Percentiles rank a stretch among this genome's conserved stretches.
These are phyloP conservation scores for Halcyon leucocephala DNA, from an alignment of 2,797 vertebrate genomes.

Conservation along the genomic window DNA sequence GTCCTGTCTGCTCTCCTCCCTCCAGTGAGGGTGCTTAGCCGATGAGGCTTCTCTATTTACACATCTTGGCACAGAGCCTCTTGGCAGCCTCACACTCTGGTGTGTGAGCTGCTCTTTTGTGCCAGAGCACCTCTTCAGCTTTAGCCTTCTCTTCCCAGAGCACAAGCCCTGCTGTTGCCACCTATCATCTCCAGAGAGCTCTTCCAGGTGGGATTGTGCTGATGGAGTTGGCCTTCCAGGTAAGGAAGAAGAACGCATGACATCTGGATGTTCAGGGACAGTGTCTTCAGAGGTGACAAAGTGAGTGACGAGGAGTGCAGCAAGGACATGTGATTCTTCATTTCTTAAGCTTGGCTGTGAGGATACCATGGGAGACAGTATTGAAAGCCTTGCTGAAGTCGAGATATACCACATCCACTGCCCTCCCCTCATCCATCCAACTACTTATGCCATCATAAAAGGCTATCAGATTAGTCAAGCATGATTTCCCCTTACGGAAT, in stretches of 20 bases:
- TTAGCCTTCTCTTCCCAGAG: slow-evolving; percentile 77
- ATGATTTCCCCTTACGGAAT: too few species aligned
- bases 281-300: not conserved
- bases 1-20: not conserved
- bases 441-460: too few species aligned
- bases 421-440: too few species aligned
- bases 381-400: too few species aligned
- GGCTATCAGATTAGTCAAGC: too few species aligned
- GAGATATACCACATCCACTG: too few species aligned
- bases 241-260: slow-evolving; percentile 49
- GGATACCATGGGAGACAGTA: too few species aligned
- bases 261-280: not conserved
- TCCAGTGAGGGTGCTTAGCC: not conserved
- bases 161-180: slow-evolving; percentile 77
- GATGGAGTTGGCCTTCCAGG: slow-evolving; percentile 98
- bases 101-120: not conserved
- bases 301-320: not conserved
- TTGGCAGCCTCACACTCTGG: not conserved
- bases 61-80: not conserved
- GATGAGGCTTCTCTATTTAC: not conserved
- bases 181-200: slow-evolving; percentile 96
- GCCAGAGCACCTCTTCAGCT: not conserved
- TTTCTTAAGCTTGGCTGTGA: not conserved
- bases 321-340: not conserved
- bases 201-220: slow-evolving; percentile 95